A percentile compares a stretch with the other conserved stretches of the same genome.
phyloP scores from a whole-genome alignment of 2,797 vertebrate species.

The Numenius phaeopus region DNA sequence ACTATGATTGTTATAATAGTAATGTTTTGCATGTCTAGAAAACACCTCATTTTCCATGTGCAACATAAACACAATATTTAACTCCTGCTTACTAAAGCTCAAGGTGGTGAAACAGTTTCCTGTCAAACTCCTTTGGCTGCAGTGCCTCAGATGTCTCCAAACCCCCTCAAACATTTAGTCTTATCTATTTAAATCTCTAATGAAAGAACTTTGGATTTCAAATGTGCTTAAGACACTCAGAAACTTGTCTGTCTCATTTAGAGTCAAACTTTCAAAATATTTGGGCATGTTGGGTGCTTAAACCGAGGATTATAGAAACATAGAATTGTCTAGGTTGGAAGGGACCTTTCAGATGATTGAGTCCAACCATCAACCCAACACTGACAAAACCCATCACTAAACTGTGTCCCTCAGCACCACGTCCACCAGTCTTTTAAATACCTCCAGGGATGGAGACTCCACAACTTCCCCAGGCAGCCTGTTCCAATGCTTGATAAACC shows the following conservation, averaged over 20 bases:
- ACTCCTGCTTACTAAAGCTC: not conserved
- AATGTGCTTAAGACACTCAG: not conserved
- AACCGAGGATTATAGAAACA: not conserved
- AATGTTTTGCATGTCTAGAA: not conserved
- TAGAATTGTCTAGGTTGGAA: not conserved
- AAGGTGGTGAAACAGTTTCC: not conserved
- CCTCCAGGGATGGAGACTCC: not conserved
- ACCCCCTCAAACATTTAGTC: not conserved
- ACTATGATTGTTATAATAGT: not conserved
- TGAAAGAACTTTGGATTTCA: not conserved
- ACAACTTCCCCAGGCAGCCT: not conserved
- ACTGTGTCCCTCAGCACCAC: not conserved
- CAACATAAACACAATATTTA: not conserved
- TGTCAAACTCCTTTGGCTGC: not conserved
- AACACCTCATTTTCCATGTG: not conserved
- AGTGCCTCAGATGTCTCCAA: not conserved
- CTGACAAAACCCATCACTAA: not conserved
- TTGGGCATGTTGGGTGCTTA: not conserved
- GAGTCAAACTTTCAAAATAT: not conserved
- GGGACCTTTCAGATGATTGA: not conserved
- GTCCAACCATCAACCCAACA: not conserved
- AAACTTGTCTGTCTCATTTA: not conserved
- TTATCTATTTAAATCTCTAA: not conserved
- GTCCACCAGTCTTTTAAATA: not conserved
- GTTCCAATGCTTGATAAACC: not conserved